Base-by-base conservation (phyloP, 2,888 invertebrate genomes). In the Macrophya annulata region DNA sequence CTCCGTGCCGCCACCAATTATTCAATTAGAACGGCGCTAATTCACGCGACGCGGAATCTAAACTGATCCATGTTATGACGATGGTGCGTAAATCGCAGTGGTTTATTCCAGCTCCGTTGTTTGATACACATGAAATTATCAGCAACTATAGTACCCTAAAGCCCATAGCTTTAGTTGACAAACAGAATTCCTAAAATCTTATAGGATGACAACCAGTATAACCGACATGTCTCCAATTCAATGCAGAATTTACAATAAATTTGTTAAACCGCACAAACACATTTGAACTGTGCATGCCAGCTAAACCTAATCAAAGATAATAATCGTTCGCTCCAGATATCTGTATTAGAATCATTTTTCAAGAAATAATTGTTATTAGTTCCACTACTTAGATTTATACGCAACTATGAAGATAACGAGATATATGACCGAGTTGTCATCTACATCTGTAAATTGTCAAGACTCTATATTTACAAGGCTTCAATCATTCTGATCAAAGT, bases 11-110 rank as follows among this genome's bases (percentile, higher is more conserved):
- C 85, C 65, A 51, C 77, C 83, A 83, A 83, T 83, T 83, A 83
- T 83, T 65, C 83, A 83, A 83, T 83, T 83, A 83, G 31, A 65
- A 71, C 51, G 83, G 83, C 48, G 83, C 48, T 83, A 83, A 83
- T 83, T 83, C 48, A 68, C 83, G 68, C 71, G 71, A 83, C 83
- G 68, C 68, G 15, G 83, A 83, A 83, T 83, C 68, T 71, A 71
- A 68, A 83, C 83, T 71, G 83, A 83, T 83, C 48, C 45, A 83
- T 48, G 83, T 83, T 45, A n/a, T 48, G 55, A 48, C 77, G 77
- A 55, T n/a, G 77, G 72, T 74, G 21, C 45, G 43, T 74, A 45
- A 74, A 74, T 74, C 72, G 72, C 72, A 45, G 72, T 43, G 72
- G 31, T 68, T 31, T 68, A 68, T 68, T 68, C 45, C 43, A 45